Evolutionary conservation across 35 echinoderm and acorn worm genomes (phyloP), one percentile per base, ranked within the genome.

Genomic region (Ophioderma brevispina): DNA sequence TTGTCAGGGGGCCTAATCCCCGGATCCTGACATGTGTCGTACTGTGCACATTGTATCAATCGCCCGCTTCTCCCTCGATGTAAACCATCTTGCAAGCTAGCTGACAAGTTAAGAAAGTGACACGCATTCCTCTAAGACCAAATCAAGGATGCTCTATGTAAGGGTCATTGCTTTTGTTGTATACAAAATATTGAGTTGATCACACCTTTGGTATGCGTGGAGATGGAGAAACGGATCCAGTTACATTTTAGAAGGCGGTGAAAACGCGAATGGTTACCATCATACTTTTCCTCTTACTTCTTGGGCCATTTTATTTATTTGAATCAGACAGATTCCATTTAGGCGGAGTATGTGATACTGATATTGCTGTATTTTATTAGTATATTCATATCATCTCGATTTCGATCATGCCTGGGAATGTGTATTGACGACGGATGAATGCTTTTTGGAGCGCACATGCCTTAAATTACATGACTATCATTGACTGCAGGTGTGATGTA

Each of bases 51-150:
- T 70, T 70, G 59, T 70, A 70, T 70, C 59, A 70, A 30, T 70
- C 59, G 59, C 59, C n/a, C n/a, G 59, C 28, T 8, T 25, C n/a
- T 70, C n/a, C 59, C 59, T 25, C 59, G 59, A 70, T 70, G 59
- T 70, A 70, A 70, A 70, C 59, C 59, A 70, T 70, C 10, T 70
- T 70, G 59, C 59, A 70, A 70, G n/a, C 59, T 70, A 70, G 59
- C 59, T 70, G 59, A 70, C 59, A 70, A 70, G 59, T 70, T 70
- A 70, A 70, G 59, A 25, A 70, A 70, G 59, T 70, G 59, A 70
- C 59, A 70, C 59, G 59, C 59, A 70, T 70, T 70, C 59, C 59
- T 70, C 59, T 70, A 25, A 70, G 59, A 70, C 59, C 59, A 70
- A 70, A 70, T 70, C 59, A 70, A 70, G 59, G 59, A 70, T 70